Evolutionary conservation across 2,113 vertebrate species (phyloP).

Genomic region (Indri indri): DNA sequence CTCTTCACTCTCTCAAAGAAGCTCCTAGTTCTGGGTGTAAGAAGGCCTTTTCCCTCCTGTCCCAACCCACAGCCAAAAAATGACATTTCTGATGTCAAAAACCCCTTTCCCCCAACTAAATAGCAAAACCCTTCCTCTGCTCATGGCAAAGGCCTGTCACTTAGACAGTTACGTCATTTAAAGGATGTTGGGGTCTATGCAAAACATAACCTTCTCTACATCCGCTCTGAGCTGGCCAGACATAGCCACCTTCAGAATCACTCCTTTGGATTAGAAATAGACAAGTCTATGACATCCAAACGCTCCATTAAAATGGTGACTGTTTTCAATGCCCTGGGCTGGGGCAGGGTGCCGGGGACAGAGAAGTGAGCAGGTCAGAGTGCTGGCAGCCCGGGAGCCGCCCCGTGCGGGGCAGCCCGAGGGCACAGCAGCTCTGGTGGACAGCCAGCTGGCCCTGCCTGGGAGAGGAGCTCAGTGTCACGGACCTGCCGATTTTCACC

Average conservation of each 20-base stretch:
- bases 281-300: not conserved
- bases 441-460: not conserved
- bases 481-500: not conserved
- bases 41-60: not conserved
- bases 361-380: not conserved
- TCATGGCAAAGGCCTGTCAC: not conserved
- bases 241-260: not conserved
- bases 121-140: not conserved
- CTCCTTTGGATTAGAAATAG: not conserved
- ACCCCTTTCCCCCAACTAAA: not conserved
- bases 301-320: not conserved
- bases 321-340: not conserved
- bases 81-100: constrained; percentile 15
- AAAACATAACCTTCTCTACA: not conserved
- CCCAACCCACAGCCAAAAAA: not conserved
- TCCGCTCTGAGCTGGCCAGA: not conserved
- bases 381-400: no score
- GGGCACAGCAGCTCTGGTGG: no score
- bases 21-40: not conserved
- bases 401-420: not conserved
- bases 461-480: not conserved
- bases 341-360: not conserved
- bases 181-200: not conserved
- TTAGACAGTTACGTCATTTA: not conserved
- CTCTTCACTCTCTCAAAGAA: not conserved